These are phyloP conservation scores for Apis cerana DNA, from an alignment of 1,140 invertebrate genomes.

Conservation along the genomic window DNA sequence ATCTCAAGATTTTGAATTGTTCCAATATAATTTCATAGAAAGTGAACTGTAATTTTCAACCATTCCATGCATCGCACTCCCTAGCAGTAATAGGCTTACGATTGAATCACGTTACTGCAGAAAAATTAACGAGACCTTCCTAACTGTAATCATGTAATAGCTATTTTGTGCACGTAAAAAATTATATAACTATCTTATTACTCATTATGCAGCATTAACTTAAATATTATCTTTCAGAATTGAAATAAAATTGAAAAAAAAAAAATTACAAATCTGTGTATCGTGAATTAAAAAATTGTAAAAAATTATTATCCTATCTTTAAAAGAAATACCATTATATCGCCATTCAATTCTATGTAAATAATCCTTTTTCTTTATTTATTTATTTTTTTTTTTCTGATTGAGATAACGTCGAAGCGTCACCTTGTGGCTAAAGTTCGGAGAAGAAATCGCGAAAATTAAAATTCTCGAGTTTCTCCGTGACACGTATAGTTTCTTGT, in stretches of 20 bases:
- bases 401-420: neutral
- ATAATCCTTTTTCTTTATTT: too few relatives aligned
- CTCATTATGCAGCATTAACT: neutral
- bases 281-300: too few relatives aligned
- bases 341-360: too few relatives aligned
- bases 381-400: neutral
- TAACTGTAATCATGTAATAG: constrained; percentile 39
- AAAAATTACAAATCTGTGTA: too few relatives aligned
- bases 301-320: neutral
- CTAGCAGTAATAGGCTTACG: neutral
- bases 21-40: too few relatives aligned
- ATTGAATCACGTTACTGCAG: constrained; percentile 13
- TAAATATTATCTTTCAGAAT: neutral
- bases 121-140: constrained; percentile 34
- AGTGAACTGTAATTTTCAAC: too few relatives aligned
- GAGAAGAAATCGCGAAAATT: constrained; percentile 21
- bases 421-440: neutral
- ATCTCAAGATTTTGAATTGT: too few relatives aligned
- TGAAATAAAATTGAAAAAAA: neutral
- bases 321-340: too few relatives aligned
- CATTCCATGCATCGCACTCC: neutral
- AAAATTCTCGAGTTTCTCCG: neutral
- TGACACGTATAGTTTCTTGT: constrained; percentile 4
- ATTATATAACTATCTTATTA: neutral
- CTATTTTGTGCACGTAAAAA: constrained; percentile 16